Evolutionary conservation across 2,113 vertebrate species (phyloP), one percentile per base, ranked within the genome.

Genomic region (Solea solea): DNA sequence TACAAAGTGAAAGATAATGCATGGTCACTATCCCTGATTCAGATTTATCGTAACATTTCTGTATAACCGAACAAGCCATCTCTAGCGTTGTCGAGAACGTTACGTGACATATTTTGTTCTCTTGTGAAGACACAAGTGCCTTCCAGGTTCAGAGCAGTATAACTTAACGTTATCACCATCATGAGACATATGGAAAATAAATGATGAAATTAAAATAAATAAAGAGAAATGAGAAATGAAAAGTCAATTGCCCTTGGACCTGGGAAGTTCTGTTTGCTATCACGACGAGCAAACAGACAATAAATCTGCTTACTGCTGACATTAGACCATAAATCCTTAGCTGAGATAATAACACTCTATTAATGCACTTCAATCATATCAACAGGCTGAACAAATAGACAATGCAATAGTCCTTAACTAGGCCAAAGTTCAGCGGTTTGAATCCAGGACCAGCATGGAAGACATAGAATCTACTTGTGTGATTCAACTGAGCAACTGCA

Each of bases 301-400:
- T 69, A 15, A 60, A 64, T 73, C 46, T 34, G 34, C 34, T 1
- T 50, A n/a, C 11, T 39, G 21, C 34, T 14, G 42, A 3, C 49
- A 13, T 42, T 25, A 2, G 10, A 50, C 14, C 28, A 54, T 76
- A 55, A 69, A 69, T 77, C 69, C 48, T 39, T 7, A n/a, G 6
- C 46, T 62, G 25, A 62, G 10, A 16, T 46, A 57, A 70, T 56
- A 64, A 9, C 49, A 16, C 45, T 51, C 44, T 34, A 10, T 64
- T 69, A 28, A 61, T 49, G 9, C 53, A 48, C 39, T 66, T 54
- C 28, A 50, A 59, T 64, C 45, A 21, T 49, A 27, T 10, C 66
- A 56, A 55, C 2, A 0, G n/a, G 49, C 14, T 53, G 21, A 81
- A 69, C 16, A 49, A 73, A 60, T 46, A 34, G 40, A 53, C 21